Percentiles rank a stretch among this genome's conserved stretches.
Evolutionary conservation across 2,113 vertebrate genomes (phyloP).

Genomic region (Phaetusa simplex): DNA sequence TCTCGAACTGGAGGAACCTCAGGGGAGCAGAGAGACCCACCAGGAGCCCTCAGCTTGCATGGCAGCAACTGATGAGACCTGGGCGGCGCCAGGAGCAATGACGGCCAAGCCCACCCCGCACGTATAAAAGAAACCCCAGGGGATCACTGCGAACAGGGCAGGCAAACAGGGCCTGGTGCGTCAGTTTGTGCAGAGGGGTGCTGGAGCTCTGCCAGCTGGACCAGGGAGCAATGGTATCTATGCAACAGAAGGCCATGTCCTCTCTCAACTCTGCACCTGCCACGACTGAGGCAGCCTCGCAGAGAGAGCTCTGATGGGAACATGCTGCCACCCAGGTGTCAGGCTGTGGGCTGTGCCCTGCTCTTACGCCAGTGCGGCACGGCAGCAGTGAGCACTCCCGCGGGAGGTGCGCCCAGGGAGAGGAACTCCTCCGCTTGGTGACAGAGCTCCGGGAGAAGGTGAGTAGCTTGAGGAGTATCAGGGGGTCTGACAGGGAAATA

Average conservation of each 20-base stretch:
- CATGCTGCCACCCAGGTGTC: too few species aligned
- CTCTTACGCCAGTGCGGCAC: too few species aligned
- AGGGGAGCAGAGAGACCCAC: not conserved
- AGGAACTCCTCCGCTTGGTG: too few species aligned
- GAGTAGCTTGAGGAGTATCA: too few species aligned
- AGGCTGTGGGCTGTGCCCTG: too few species aligned
- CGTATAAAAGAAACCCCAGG: not conserved
- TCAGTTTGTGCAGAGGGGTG: not conserved
- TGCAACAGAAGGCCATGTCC: not conserved
- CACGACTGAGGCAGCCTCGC: not conserved
- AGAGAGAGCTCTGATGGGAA: not conserved
- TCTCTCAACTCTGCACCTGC: not conserved
- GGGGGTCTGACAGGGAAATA: too few species aligned
- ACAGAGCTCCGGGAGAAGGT: too few species aligned
- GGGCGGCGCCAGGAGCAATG: not conserved
- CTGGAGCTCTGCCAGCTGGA: not conserved
- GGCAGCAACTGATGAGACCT: too few species aligned
- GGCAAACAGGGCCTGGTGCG: too few species aligned
- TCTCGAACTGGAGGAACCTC: not conserved
- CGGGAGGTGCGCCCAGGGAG: too few species aligned
- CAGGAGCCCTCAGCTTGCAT: not conserved
- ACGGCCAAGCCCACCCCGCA: fast-evolving
- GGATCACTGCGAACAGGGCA: not conserved
- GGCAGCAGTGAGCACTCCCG: too few species aligned
- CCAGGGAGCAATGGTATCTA: not conserved